phyloP scores from a whole-genome alignment of 2,113 vertebrate species.

The Rousettus leschenaultii region DNA sequence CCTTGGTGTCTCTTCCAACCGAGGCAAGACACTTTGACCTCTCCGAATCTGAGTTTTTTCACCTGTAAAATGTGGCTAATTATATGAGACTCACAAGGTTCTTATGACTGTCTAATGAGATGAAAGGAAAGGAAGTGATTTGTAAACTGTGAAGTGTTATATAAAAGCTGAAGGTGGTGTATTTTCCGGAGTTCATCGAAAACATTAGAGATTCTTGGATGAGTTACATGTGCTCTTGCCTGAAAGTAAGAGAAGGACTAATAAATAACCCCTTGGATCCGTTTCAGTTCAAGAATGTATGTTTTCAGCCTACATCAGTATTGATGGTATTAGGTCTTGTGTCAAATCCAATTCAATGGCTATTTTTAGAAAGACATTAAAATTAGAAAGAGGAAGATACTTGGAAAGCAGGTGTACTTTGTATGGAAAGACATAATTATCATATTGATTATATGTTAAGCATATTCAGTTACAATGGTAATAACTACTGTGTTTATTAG shows the following conservation, averaged over 20 bases:
- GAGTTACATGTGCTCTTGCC: background rate
- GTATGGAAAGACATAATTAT: constrained; percentile 27
- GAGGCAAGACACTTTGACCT: no score
- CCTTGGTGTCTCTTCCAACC: no score
- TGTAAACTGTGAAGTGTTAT: constrained; percentile 36
- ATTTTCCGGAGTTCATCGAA: constrained; percentile 13
- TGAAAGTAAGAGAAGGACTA: background rate
- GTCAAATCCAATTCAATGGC: background rate
- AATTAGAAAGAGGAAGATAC: background rate
- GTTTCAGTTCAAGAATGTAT: background rate
- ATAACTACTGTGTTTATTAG: no score
- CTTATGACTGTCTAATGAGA: constrained; percentile 15
- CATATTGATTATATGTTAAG: no score
- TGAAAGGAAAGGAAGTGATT: constrained; percentile 35
- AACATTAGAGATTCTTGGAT: background rate
- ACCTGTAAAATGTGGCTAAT: constrained; percentile 23
- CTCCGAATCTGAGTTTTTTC: no score
- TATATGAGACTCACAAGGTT: background rate
- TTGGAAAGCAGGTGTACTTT: constrained; percentile 4
- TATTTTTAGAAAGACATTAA: constrained; percentile 30
- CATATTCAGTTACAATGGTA: no score
- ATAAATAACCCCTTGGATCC: background rate
- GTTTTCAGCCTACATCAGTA: background rate
- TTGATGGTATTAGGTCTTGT: constrained; percentile 4
- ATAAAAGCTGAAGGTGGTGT: background rate